Percentiles rank a stretch among this genome's conserved stretches.
Conservation (phyloP, 2,888 invertebrate genomes). For the Chirona hameri region DNA sequence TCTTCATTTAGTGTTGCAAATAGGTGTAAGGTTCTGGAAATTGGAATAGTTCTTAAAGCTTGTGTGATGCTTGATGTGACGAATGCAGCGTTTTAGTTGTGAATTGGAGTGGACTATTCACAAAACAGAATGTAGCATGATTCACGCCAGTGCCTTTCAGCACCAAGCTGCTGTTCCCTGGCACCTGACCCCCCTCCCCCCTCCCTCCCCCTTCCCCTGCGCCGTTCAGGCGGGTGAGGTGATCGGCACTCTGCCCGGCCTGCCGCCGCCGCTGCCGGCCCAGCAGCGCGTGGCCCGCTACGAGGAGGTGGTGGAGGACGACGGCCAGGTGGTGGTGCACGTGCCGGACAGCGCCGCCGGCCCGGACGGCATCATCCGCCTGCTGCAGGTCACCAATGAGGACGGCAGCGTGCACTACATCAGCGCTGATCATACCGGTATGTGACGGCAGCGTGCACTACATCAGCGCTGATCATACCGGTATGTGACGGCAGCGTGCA, state of each 20-base stretch:
- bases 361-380: conserved; percentile 25
- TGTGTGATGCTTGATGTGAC: too few relatives aligned
- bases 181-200: too few relatives aligned
- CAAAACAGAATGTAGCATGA: too few relatives aligned
- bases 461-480: neutral
- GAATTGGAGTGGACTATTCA: too few relatives aligned
- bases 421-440: neutral
- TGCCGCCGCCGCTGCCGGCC: neutral
- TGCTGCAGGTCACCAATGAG: conserved; percentile 1
- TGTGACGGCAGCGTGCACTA: neutral
- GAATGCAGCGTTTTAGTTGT: too few relatives aligned
- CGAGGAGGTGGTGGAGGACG: conserved; percentile 9
- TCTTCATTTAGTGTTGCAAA: too few relatives aligned
- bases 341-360: neutral
- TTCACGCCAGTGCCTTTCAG: too few relatives aligned
- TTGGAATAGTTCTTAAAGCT: too few relatives aligned
- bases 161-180: too few relatives aligned
- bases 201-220: neutral
- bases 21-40: too few relatives aligned
- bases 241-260: neutral
- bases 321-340: conserved; percentile 3
- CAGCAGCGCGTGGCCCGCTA: conserved; percentile 1
- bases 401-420: conserved; percentile 22
- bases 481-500: neutral
- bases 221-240: neutral